A percentile compares a stretch with the other conserved stretches of the same genome.
Evolutionary conservation across 1,140 invertebrate species (phyloP).

Genomic region (Sarcophaga bullata): DNA sequence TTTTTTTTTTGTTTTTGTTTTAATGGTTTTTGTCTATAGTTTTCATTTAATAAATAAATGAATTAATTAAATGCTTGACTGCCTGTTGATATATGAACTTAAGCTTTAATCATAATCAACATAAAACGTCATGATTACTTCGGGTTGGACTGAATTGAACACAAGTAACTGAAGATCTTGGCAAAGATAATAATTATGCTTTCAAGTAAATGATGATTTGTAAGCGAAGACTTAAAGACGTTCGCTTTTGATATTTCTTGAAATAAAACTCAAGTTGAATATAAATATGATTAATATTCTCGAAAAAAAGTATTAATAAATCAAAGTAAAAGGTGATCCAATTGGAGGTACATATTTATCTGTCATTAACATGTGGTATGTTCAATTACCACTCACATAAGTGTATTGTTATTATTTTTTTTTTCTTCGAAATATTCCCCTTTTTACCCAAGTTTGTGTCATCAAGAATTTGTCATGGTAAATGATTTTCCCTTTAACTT

Average conservation of each 20-base stretch:
- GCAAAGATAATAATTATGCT: conserved; percentile 13
- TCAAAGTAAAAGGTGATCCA: background rate
- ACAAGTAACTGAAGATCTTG: conserved; percentile 7
- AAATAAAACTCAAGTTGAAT: conserved; percentile 15
- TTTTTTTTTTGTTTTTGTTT: background rate
- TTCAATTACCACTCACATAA: too few species aligned
- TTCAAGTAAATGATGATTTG: background rate
- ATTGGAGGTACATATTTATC: too few species aligned
- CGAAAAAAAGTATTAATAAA: background rate
- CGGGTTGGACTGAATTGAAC: background rate
- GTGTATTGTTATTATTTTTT: too few species aligned
- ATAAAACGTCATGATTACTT: conserved; percentile 28
- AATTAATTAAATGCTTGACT: conserved; percentile 38
- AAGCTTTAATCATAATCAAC: conserved; percentile 31
- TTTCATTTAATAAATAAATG: background rate
- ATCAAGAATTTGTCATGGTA: too few species aligned
- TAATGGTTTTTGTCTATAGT: background rate
- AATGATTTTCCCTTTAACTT: too few species aligned
- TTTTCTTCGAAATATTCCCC: too few species aligned
- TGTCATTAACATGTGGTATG: too few species aligned
- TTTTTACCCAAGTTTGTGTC: too few species aligned
- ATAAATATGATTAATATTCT: background rate
- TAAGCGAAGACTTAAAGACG: background rate
- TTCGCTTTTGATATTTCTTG: background rate
- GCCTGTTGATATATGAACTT: conserved; percentile 25